Evolutionary conservation across 2,113 vertebrate species (phyloP).

Genomic region (Callocephalon fimbriatum): DNA sequence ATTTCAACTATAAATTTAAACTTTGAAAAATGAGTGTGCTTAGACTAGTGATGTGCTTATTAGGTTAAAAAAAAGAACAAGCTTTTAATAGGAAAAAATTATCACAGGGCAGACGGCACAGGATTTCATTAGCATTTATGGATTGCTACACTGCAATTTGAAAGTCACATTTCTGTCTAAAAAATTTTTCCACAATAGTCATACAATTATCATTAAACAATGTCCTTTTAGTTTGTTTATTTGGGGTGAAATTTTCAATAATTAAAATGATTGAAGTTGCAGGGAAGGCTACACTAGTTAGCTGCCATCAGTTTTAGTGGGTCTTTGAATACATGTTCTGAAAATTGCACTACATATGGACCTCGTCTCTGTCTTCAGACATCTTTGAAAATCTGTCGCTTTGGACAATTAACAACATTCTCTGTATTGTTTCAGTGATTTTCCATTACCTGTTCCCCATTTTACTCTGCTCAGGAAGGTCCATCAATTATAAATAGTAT

Average conservation of each 20-base stretch:
- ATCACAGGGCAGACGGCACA: neutral
- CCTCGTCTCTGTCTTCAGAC: neutral
- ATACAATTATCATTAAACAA: neutral
- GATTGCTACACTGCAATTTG: conserved; percentile 19
- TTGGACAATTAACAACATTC: neutral
- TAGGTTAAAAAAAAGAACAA: conserved; percentile 46
- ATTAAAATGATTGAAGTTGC: neutral
- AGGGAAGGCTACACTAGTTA: neutral
- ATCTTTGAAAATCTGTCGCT: neutral
- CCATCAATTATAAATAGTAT: neutral
- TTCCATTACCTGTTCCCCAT: neutral
- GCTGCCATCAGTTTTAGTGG: neutral
- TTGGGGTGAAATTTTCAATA: neutral
- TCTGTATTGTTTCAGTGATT: neutral
- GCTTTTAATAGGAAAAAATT: conserved; percentile 53
- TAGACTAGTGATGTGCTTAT: conserved; percentile 15
- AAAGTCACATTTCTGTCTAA: conserved; percentile 21
- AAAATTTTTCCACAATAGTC: conserved; percentile 6
- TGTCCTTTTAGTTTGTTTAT: conserved; percentile 7
- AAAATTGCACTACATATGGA: neutral
- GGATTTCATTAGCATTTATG: conserved; percentile 48
- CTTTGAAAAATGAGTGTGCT: neutral
- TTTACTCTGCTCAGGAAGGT: neutral
- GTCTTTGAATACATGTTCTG: neutral
- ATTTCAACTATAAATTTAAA: conserved; percentile 16